These are phyloP conservation scores for Tethea ocularis DNA, from an alignment of 2,888 invertebrate species.

Conservation along the genomic window DNA sequence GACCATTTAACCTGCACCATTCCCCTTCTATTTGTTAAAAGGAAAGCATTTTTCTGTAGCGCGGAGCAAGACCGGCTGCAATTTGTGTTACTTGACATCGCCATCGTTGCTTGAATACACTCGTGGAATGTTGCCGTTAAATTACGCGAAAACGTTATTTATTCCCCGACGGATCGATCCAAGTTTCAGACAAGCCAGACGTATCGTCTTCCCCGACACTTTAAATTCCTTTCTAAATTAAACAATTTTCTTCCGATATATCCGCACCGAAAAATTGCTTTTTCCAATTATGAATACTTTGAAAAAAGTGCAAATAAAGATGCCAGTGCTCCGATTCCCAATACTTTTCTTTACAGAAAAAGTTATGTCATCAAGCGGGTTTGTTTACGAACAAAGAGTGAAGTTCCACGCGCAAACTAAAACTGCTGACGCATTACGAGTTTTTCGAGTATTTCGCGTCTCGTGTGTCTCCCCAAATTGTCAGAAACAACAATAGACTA, in stretches of 20 bases:
- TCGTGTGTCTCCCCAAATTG: conserved; percentile 38
- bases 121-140: conserved; percentile 57
- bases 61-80: conserved; percentile 50
- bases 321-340: conserved; percentile 29
- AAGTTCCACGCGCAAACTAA: conserved; percentile 56
- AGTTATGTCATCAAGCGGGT: conserved; percentile 42
- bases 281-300: conserved; percentile 2
- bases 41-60: conserved; percentile 63
- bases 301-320: conserved; percentile 8
- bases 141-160: conserved; percentile 65
- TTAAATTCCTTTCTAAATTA: conserved; percentile 16
- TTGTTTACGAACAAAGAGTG: conserved; percentile 56
- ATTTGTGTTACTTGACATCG: conserved; percentile 65
- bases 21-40: conserved; percentile 58
- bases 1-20: conserved; percentile 62
- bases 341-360: conserved; percentile 51
- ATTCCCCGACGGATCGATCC: conserved; percentile 56
- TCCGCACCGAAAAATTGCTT: conserved; percentile 10
- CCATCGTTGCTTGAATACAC: conserved; percentile 52
- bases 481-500: conserved; percentile 24
- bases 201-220: conserved; percentile 19
- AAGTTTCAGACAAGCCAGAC: conserved; percentile 39
- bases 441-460: conserved; percentile 45
- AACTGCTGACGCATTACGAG: conserved; percentile 59
- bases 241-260: conserved; percentile 6